Evolutionary conservation across 2,113 vertebrate species (phyloP), one percentile per base, ranked within the genome.

Genomic region (Elanus axillaris): DNA sequence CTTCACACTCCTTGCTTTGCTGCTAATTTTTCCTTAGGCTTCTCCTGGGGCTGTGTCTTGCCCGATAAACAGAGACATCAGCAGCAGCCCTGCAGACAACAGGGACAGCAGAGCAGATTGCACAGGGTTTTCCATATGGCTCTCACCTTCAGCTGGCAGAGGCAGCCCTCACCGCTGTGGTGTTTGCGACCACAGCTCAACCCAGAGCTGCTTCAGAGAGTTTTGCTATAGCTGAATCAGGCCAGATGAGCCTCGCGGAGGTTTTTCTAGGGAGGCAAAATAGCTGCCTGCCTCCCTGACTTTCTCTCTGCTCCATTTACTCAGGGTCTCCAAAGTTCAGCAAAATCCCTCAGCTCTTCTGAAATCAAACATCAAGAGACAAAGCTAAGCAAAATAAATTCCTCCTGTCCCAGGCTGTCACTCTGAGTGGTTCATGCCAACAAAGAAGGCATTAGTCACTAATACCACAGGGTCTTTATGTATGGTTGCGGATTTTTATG

Each of bases 171-270:
- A 17, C 43, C 2, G 1, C 45, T 19, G 16, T 1, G 0, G 45
- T 1, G 0, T 66, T 47, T n/a, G 79, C 0, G 0, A 29, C 55
- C 32, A 3, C 56, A 23, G 1, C 60, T 71, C 60, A 78, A 40
- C 36, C 60, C 82, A 63, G 60, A 86, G 43, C 29, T 67, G 29
- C 62, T 52, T 42, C 58, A 16, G 22, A 42, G 43, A 22, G 25
- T 32, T 90, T 48, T 55, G 9, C 40, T 32, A 0, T 1, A 26
- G n/a, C 43, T 85, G 66, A 85, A 29, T 52, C 12, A 18, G 64
- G 16, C 66, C 42, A 25, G 18, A 32, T 27, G n/a, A 82, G 47
- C 40, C 40, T 77, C 5, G 1, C n/a, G 50, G n/a, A 78, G 29
- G 20, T 14, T 86, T 19, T 81, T 50, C 38, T 71, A 90, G 32